Conservation (phyloP, 2,113 vertebrate species). For the Machaerirhynchus nigripectus region DNA sequence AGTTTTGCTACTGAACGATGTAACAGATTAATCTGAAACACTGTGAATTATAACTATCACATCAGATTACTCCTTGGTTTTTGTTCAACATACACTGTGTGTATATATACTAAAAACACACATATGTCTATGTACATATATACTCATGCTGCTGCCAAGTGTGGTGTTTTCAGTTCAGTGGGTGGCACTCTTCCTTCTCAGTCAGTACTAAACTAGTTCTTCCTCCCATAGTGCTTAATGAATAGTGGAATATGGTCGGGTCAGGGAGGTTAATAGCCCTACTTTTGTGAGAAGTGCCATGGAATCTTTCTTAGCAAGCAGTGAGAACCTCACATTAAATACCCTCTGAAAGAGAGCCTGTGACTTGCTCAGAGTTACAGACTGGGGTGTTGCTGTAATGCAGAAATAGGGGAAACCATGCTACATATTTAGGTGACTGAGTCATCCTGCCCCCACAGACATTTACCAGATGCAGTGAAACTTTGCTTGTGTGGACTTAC, state of each 20-base stretch:
- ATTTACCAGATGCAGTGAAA: background rate
- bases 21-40: background rate
- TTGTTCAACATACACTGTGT: background rate
- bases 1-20: background rate
- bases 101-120: background rate
- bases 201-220: background rate
- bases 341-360: background rate
- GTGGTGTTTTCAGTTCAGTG: background rate
- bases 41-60: background rate
- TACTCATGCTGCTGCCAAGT: background rate
- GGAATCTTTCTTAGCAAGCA: background rate
- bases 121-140: background rate
- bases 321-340: background rate
- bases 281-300: background rate
- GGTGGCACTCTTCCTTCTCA: constrained; percentile 14
- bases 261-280: constrained; percentile 53
- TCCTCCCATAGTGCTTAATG: background rate
- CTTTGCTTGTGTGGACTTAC: background rate
- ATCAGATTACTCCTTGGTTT: background rate
- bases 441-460: background rate
- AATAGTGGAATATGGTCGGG: background rate
- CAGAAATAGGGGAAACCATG: background rate
- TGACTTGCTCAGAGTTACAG: background rate
- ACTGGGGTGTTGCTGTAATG: background rate
- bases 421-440: background rate